phyloP scores from a whole-genome alignment of 2,888 invertebrate genomes.

The Ectobius pallidus region DNA sequence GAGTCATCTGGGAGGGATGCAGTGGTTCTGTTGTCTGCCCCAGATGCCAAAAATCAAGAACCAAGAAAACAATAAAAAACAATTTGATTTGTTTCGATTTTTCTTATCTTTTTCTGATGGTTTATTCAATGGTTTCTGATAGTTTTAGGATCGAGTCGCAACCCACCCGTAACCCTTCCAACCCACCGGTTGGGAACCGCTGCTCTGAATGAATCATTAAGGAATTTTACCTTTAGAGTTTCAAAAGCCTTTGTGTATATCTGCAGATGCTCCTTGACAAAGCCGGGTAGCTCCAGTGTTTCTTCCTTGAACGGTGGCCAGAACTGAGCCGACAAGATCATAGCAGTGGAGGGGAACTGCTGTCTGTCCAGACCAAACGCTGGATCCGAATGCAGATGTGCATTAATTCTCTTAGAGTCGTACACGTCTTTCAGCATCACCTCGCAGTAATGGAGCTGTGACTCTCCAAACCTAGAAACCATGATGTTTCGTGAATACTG shows the following conservation, averaged over 20 bases:
- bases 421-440: slow-evolving; percentile 98
- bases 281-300: slow-evolving; percentile 82
- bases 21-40: no score
- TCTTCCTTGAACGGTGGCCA: slow-evolving; percentile 98
- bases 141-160: no score
- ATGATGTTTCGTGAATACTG: no score
- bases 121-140: no score
- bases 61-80: no score
- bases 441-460: slow-evolving; percentile 96
- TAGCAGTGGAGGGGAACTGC: slow-evolving; percentile 73
- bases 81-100: no score
- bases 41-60: no score
- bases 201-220: no score
- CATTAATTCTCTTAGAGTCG: slow-evolving; percentile 93
- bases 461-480: slow-evolving; percentile 86
- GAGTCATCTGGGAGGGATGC: no score
- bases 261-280: slow-evolving; percentile 80
- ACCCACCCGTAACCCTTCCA: no score
- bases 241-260: slow-evolving; percentile 91
- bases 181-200: no score
- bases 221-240: slow-evolving; percentile 63
- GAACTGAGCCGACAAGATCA: slow-evolving; percentile 97
- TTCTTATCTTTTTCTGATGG: no score
- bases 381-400: slow-evolving; percentile 78
- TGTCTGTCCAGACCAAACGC: slow-evolving; percentile 54